phyloP scores from a whole-genome alignment of 2,797 vertebrate species.

The Falco biarmicus region DNA sequence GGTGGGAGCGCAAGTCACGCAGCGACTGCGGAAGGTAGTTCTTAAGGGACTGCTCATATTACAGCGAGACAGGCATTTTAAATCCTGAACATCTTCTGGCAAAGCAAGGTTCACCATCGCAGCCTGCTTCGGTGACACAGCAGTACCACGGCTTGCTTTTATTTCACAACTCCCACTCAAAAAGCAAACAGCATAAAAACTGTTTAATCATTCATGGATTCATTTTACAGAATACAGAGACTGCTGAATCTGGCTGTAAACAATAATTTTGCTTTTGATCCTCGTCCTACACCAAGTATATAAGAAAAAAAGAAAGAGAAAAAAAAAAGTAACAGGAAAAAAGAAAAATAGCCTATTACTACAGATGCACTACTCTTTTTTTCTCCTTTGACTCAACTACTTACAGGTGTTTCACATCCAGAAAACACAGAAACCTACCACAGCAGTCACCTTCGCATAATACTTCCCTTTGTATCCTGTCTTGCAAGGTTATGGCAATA shows the following conservation, averaged over 20 bases:
- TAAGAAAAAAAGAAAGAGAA: background rate
- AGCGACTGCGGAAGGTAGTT: background rate
- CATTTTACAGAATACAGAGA: background rate
- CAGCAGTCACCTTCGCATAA: background rate
- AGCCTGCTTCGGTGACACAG: background rate
- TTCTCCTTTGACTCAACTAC: background rate
- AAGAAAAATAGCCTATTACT: background rate
- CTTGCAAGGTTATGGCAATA: background rate
- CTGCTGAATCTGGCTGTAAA: background rate
- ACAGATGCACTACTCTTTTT: background rate
- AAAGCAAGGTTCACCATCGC: background rate
- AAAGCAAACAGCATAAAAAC: background rate
- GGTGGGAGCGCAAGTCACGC: constrained; percentile 19
- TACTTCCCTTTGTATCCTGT: background rate
- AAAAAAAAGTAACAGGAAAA: background rate
- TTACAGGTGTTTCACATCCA: background rate
- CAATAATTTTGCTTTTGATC: background rate
- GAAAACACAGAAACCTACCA: background rate
- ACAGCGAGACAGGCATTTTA: background rate
- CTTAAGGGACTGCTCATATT: constrained; percentile 52
- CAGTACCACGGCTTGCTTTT: background rate
- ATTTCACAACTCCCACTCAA: background rate
- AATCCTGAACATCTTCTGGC: background rate
- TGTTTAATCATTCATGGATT: constrained; percentile 17
- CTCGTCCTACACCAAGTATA: background rate